Base-by-base conservation (phyloP, 2,888 invertebrate species). In the Selenia dentaria region DNA sequence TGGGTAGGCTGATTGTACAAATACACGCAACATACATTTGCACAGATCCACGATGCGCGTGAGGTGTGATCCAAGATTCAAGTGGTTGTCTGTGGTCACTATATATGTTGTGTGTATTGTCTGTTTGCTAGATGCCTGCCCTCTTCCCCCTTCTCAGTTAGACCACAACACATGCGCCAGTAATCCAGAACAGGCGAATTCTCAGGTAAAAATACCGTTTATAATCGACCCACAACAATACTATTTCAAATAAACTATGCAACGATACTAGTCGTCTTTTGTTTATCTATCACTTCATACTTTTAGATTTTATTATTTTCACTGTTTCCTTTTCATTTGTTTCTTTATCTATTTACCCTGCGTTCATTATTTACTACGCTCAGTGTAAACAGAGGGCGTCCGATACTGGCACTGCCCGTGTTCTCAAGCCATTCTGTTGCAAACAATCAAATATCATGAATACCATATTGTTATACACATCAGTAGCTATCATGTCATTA, bases 121-220 rank as follows among this genome's bases (percentile, higher is more conserved):
- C 95, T 96, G 96, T 90, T 96, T 96, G 96, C 96, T 96, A 96
- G 96, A 96, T 96, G 96, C 96, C 96, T 96, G 96, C 95, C 94
- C 94, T 94, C 94, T 94, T 94, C 94, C 94, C 94, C 94, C 94
- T 94, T 93, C 92, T 92, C 93, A 94, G 94, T 95, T 95, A 95
- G 95, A 95, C 94, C 94, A 94, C 94, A 94, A 94, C 94, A 94
- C 94, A 94, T 94, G 93, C 94, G 91, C 91, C 91, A 91, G 91
- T 90, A 91, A 92, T 93, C 93, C 92, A 92, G 93, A 93, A 92
- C 93, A 93, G 93, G 93, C 92, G 93, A 89, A 83, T 83, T 91
- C 92, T 92, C 93, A 93, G 93, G 93, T 93, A 93, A 93, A 86
- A 93, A 85, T 84, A 82, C 83, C 82, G 79, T 87, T 85, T 85